Evolutionary conservation across 2,113 vertebrate species (phyloP), one percentile per base, ranked within the genome.

Genomic region (Penelope pileata): DNA sequence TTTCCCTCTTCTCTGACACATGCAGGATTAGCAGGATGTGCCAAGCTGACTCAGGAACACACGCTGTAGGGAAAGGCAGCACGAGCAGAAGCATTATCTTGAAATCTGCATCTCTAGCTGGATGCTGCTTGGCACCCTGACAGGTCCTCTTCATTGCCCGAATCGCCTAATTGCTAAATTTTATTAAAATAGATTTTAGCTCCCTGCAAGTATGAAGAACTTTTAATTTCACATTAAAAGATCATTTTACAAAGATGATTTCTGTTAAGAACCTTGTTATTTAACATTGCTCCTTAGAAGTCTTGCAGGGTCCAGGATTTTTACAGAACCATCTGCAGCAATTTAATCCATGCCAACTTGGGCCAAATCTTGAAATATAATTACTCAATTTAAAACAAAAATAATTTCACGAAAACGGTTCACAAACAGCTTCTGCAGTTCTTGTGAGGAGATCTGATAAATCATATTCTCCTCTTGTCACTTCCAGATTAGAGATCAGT

Each of bases 141-240:
- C 67, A 91, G 17, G 67, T 53, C 56, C 40, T 47, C 53, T 53
- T 83, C 42, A 58, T 4, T 83, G 53, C 63, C 29, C 58, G 10
- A 72, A 83, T 24, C 45, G 79, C 47, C 40, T n/a, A 93, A 72
- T 48, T 54, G 48, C 58, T 83, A 7, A 64, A 59, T 76, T 80
- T 53, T 76, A 89, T 47, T 62, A 43, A 59, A 75, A 86, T 22
- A 72, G n/a, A 88, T 47, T 67, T 88, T 27, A 59, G 58, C 72
- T 83, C 58, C 34, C 47, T 63, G 16, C 21, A 91, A 86, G 34
- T 8, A 86, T 2, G 21, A 9, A 62, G 38, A 83, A 40, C 58
- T n/a, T 53, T 86, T 85, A 88, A 88, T 90, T 73, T 54, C 77
- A 56, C 80, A 91, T 70, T 88, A 80, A 79, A 93, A 68, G 56